phyloP scores from a whole-genome alignment of 2,113 vertebrate genomes.

The Cephalophus harveyi region DNA sequence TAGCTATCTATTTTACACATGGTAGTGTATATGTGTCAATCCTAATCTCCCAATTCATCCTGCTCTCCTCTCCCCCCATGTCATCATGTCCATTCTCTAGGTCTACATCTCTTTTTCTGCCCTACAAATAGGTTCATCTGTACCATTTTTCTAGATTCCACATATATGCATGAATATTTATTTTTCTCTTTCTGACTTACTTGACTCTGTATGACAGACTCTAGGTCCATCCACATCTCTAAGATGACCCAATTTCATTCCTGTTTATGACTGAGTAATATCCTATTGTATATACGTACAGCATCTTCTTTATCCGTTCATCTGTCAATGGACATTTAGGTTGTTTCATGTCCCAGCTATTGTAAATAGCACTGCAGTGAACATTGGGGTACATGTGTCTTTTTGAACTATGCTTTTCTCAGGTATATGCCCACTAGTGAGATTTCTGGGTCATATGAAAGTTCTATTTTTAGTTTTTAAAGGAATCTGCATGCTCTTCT shows the following conservation, averaged over 20 bases:
- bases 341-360: not conserved
- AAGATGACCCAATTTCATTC: not conserved
- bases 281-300: not conserved
- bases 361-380: not conserved
- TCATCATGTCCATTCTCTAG: not conserved
- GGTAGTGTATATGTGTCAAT: not conserved
- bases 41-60: not conserved
- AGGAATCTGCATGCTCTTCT: not conserved
- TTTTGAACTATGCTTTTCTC: not conserved
- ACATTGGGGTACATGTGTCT: not conserved
- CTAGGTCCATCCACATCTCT: not conserved
- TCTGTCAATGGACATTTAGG: not conserved
- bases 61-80: not conserved
- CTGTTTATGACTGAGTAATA: not conserved
- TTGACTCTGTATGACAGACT: not conserved
- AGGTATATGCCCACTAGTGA: not conserved
- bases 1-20: not conserved
- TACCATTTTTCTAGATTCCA: not conserved
- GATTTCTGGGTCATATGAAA: not conserved
- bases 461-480: not conserved
- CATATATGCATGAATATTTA: not conserved
- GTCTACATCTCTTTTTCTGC: not conserved
- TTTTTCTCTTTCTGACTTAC: not conserved
- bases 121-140: not conserved
- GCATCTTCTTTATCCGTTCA: not conserved